phyloP scores from a whole-genome alignment of 1,140 invertebrate genomes.

The Carposina sasakii region DNA sequence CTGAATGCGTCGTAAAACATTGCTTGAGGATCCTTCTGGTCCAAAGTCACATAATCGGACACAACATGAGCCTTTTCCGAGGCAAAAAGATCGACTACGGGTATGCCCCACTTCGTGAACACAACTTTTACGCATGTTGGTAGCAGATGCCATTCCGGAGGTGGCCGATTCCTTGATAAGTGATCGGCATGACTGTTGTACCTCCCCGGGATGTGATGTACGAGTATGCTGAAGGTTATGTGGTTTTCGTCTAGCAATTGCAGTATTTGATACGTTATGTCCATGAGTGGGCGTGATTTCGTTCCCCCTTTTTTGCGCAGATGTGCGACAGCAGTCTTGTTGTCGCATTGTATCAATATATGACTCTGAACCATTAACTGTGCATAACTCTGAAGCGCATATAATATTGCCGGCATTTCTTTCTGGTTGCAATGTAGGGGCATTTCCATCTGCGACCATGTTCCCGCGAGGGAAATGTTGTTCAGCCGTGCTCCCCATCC shows the following conservation, averaged over 20 bases:
- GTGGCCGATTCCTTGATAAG: constrained; percentile 24
- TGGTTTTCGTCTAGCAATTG: constrained; percentile 22
- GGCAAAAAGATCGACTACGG: constrained; percentile 38
- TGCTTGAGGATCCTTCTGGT: constrained; percentile 29
- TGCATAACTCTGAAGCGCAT: constrained; percentile 15
- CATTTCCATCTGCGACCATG: constrained; percentile 24
- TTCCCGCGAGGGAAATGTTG: constrained; percentile 14
- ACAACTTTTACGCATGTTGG: constrained; percentile 18
- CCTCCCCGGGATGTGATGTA: constrained; percentile 21
- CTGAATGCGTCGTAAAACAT: constrained; percentile 29
- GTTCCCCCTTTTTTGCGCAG: constrained; percentile 43
- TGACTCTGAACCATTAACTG: background rate
- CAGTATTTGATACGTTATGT: constrained; percentile 21
- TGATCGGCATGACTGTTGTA: constrained; percentile 42
- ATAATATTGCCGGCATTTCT: constrained; percentile 35
- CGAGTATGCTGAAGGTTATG: constrained; percentile 30
- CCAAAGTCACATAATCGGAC: constrained; percentile 27
- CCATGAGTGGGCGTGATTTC: constrained; percentile 30
- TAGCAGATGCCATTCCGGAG: constrained; percentile 19
- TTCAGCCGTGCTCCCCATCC: constrained; percentile 38
- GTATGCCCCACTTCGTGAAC: constrained; percentile 27
- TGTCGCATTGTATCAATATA: constrained; percentile 42
- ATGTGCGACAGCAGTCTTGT: constrained; percentile 35
- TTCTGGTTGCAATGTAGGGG: constrained; percentile 38
- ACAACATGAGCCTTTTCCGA: constrained; percentile 24